These are phyloP conservation scores for Pollenia angustigena DNA, from an alignment of 2,888 invertebrate genomes.

Conservation along the genomic window DNA sequence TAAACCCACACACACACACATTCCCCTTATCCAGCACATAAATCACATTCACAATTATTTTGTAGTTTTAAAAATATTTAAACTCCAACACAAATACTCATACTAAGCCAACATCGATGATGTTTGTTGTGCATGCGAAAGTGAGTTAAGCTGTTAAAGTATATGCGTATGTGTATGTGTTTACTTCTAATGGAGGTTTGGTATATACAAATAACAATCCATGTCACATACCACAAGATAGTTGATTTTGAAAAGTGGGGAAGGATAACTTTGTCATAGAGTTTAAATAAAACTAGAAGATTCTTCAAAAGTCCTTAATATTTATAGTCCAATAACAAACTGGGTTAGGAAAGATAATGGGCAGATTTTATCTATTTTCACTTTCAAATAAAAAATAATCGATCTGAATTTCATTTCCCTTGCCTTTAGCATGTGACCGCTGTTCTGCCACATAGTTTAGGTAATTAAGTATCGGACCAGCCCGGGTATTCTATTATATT, in stretches of 20 bases:
- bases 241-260: conserved; percentile 18
- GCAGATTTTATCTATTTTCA: no score
- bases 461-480: no score
- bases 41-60: conserved; percentile 68
- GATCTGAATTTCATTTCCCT: no score
- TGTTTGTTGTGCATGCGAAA: neutral
- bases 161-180: neutral
- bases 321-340: no score
- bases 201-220: neutral
- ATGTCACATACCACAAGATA: conserved; percentile 32
- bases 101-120: neutral
- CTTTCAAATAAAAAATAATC: no score
- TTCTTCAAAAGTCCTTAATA: no score
- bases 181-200: neutral
- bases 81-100: conserved; percentile 47
- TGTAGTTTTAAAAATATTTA: conserved; percentile 60
- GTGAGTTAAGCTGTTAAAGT: no score
- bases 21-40: conserved; percentile 49
- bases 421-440: no score
- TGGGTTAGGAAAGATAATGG: no score
- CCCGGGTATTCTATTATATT: no score
- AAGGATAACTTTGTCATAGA: neutral
- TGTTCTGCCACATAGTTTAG: no score
- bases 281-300: neutral
- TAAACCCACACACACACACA: neutral